Conservation (phyloP, 2,113 vertebrate genomes). For the Labeo catla region DNA sequence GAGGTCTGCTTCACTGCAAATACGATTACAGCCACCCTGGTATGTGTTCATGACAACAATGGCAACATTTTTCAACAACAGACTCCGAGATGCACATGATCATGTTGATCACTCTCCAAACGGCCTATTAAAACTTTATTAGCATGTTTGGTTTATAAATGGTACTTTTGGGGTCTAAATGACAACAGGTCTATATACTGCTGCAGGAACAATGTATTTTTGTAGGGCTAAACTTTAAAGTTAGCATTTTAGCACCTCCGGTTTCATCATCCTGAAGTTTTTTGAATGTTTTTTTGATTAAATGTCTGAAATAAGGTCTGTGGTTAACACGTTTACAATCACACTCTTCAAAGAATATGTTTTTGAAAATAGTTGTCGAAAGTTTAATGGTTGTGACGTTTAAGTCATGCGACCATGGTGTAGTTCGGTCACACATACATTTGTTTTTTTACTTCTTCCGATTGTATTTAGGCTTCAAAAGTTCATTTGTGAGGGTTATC, state of each 20-base stretch:
- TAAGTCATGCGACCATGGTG: too few species aligned
- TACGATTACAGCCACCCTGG: constrained; percentile 47
- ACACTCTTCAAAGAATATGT: too few species aligned
- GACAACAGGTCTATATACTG: background rate
- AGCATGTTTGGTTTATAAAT: constrained; percentile 7
- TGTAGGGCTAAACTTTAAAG: too few species aligned
- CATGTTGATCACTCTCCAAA: background rate
- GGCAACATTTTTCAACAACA: constrained; percentile 13
- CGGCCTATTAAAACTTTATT: background rate
- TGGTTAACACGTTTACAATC: too few species aligned
- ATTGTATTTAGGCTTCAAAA: background rate
- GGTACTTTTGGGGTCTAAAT: background rate
- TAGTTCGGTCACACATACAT: too few species aligned
- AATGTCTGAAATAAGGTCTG: background rate
- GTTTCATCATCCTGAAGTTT: too few species aligned
- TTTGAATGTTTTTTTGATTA: too few species aligned
- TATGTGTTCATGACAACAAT: constrained; percentile 50
- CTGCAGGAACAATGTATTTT: too few species aligned
- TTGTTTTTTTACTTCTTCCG: too few species aligned
- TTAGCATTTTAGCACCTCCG: too few species aligned
- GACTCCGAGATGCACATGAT: background rate
- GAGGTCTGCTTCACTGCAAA: constrained; percentile 36
- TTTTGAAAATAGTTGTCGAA: too few species aligned
- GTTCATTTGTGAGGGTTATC: background rate
- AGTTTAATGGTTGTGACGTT: too few species aligned